A percentile compares a stretch with the other conserved stretches of the same genome.
phyloP scores from a whole-genome alignment of 2,888 invertebrate species.

The Latrodectus elegans region DNA sequence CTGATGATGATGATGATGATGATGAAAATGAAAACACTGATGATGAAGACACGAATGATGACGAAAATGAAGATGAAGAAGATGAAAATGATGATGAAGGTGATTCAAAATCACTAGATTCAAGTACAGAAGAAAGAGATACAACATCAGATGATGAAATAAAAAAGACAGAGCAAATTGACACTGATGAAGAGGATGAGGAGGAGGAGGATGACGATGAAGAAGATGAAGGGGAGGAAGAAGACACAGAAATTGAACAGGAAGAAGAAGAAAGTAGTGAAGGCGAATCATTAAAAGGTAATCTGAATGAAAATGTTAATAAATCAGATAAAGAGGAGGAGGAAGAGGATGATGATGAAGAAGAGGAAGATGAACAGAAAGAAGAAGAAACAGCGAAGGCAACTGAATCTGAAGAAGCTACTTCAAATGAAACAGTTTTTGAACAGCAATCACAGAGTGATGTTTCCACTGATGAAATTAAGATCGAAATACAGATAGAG shows the following conservation, averaged over 20 bases:
- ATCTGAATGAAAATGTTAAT: constrained; percentile 31
- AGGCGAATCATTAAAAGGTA: background rate
- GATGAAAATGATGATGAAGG: constrained; percentile 41
- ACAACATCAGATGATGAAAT: background rate
- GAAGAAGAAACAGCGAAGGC: background rate
- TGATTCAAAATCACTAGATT: background rate
- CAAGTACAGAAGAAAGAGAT: constrained; percentile 14
- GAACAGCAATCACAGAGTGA: background rate
- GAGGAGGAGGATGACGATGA: constrained; percentile 22
- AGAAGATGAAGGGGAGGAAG: constrained; percentile 22
- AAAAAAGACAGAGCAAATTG: constrained; percentile 22
- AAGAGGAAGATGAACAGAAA: background rate
- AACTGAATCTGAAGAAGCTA: background rate
- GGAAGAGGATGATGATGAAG: constrained; percentile 10
- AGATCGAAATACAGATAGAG: constrained; percentile 6
- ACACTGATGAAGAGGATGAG: constrained; percentile 18
- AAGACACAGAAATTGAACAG: constrained; percentile 31
- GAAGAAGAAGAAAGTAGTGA: constrained; percentile 27
- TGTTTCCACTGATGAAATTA: background rate
- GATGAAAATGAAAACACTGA: constrained; percentile 49
- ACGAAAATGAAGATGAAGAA: constrained; percentile 9
- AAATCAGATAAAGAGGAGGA: constrained; percentile 29
- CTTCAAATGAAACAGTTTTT: background rate
- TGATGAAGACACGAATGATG: constrained; percentile 1
- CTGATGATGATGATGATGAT: constrained; percentile 46